A percentile compares a stretch with the other conserved stretches of the same genome.
Conservation (phyloP, 2,797 vertebrate species). For the Labroides dimidiatus region DNA sequence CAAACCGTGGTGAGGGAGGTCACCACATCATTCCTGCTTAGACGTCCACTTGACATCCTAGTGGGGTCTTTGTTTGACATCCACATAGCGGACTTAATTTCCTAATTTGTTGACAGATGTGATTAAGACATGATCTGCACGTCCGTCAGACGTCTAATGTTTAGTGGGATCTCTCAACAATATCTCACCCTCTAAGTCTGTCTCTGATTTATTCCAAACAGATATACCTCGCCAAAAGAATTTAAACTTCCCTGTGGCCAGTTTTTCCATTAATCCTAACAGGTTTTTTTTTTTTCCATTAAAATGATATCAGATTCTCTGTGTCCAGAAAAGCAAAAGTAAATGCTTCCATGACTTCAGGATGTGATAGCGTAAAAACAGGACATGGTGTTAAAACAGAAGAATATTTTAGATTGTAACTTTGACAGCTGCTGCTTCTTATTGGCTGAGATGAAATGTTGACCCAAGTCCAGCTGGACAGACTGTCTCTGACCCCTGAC, state of each 20-base stretch:
- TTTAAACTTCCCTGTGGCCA: conserved; percentile 2
- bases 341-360: background rate
- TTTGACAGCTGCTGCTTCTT: background rate
- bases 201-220: conserved; percentile 14
- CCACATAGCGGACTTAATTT: no score
- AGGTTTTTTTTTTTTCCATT: background rate
- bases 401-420: conserved; percentile 29
- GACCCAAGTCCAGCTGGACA: conserved; percentile 46
- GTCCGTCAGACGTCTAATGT: no score
- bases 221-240: conserved; percentile 1
- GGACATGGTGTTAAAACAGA: conserved; percentile 22
- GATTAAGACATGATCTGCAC: no score
- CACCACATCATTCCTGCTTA: no score
- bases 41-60: no score
- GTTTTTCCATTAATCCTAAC: no score
- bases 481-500: conserved; percentile 42
- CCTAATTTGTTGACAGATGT: no score
- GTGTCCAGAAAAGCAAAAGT: background rate
- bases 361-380: background rate
- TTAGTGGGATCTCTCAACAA: no score
- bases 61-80: no score
- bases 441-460: conserved; percentile 17
- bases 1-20: no score
- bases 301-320: conserved; percentile 14
- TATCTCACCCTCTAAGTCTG: background rate